Percentiles rank a stretch among this genome's conserved stretches.
Evolutionary conservation across 2,888 invertebrate species (phyloP).

Genomic region (Unio delphinus): DNA sequence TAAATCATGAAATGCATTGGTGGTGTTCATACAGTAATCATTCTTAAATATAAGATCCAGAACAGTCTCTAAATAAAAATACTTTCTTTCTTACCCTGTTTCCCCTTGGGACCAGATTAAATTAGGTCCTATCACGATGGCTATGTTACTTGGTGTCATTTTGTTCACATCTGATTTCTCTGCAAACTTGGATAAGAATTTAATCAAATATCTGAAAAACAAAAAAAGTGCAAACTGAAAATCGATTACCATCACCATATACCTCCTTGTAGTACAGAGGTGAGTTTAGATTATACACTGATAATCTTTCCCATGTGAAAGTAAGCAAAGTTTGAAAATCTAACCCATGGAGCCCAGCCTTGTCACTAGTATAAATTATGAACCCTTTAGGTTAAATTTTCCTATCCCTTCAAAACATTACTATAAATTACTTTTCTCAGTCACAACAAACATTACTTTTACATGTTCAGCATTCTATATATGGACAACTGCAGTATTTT

Average conservation of each 20-base stretch:
- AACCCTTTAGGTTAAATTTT: too few relatives aligned
- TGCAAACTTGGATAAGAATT: constrained; percentile 88
- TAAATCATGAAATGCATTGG: neutral
- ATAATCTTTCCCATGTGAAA: too few relatives aligned
- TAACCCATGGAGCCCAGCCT: too few relatives aligned
- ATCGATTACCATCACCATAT: neutral
- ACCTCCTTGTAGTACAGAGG: too few relatives aligned
- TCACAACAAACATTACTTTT: too few relatives aligned
- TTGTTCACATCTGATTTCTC: constrained; percentile 90
- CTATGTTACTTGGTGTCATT: constrained; percentile 97
- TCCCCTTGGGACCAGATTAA: constrained; percentile 83
- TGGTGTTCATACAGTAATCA: neutral
- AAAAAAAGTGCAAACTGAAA: constrained; percentile 11
- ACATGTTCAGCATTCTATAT: too few relatives aligned
- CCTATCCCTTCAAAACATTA: too few relatives aligned
- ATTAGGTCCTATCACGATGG: constrained; percentile 97
- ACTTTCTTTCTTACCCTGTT: constrained; percentile 49
- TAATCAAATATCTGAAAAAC: constrained; percentile 80
- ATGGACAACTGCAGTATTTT: too few relatives aligned
- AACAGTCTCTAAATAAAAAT: neutral
- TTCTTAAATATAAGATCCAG: neutral
- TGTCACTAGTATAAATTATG: too few relatives aligned
- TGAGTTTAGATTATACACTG: too few relatives aligned
- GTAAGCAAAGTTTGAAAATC: too few relatives aligned
- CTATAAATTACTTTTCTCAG: too few relatives aligned